Percentiles rank a stretch among this genome's conserved stretches.
Evolutionary conservation across 1,140 invertebrate species (phyloP).

Genomic region (Aculops lycopersici): DNA sequence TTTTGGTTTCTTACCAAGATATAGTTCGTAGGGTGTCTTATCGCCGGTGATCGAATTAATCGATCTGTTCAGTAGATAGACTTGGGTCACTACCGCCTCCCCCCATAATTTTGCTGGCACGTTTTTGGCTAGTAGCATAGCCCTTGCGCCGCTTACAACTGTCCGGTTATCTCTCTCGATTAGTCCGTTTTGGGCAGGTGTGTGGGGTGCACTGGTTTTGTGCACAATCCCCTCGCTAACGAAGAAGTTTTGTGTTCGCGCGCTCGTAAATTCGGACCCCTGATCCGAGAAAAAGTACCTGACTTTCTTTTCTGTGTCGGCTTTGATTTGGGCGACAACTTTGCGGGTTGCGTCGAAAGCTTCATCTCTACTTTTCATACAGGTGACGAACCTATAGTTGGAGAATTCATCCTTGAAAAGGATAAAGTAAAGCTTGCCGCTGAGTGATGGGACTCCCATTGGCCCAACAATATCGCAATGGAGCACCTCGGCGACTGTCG

Average conservation of each 20-base stretch:
- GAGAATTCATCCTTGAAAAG: slow-evolving; percentile 6
- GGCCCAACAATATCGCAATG: slow-evolving; percentile 4
- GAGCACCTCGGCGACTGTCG: slow-evolving; percentile 1
- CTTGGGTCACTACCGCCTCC: neutral
- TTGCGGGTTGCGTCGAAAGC: neutral
- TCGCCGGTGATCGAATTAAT: neutral
- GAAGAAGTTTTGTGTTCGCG: slow-evolving; percentile 1
- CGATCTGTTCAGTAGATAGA: neutral
- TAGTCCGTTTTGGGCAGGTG: slow-evolving; percentile 5
- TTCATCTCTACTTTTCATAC: slow-evolving; percentile 5
- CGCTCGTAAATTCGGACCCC: slow-evolving; percentile 5
- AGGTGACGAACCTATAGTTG: slow-evolving; percentile 3
- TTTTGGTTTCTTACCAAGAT: neutral
- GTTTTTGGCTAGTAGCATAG: neutral
- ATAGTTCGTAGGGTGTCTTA: slow-evolving; percentile 1
- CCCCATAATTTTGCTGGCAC: neutral
- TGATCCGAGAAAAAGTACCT: slow-evolving; percentile 5
- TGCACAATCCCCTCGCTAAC: slow-evolving; percentile 1
- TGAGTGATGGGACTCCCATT: slow-evolving; percentile 4
- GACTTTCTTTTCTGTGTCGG: neutral
- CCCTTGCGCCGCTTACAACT: neutral
- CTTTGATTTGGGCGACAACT: slow-evolving; percentile 3
- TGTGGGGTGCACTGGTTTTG: slow-evolving; percentile 6
- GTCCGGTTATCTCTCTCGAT: slow-evolving; percentile 1
- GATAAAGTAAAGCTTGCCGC: slow-evolving; percentile 2